phyloP scores from a whole-genome alignment of 37 sponge, comb jelly and placozoan genomes.

The Chondrilla cf. caribensis region DNA sequence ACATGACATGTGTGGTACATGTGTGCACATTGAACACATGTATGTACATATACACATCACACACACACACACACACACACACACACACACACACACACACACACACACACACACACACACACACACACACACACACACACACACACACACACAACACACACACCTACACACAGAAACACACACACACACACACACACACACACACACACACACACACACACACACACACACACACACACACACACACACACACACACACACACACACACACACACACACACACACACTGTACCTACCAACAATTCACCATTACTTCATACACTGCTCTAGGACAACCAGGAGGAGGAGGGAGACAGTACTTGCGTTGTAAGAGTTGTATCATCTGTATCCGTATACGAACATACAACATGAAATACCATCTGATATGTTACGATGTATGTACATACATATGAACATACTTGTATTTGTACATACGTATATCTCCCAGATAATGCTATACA shows the following conservation, averaged over 20 bases:
- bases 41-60: not conserved
- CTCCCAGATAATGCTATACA: too few species aligned
- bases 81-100: conserved; percentile 4
- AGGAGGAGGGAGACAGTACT: conserved; percentile 6
- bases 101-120: too few species aligned
- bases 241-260: too few species aligned
- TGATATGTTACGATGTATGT: not conserved
- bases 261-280: too few species aligned
- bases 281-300: not conserved
- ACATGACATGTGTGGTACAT: too few species aligned
- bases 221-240: too few species aligned
- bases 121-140: conserved; percentile 6
- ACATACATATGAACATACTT: not conserved
- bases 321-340: conserved; percentile 16
- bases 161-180: too few species aligned
- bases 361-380: not conserved
- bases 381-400: not conserved
- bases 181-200: conserved; percentile 6
- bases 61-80: not conserved
- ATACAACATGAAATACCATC: too few species aligned
- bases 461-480: not conserved
- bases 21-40: not conserved
- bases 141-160: too few species aligned
- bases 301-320: conserved; percentile 11
- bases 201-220: too few species aligned